These are phyloP conservation scores for Panagrolaimus sp. DNA, from an alignment of 1,140 invertebrate species.

Conservation along the genomic window DNA sequence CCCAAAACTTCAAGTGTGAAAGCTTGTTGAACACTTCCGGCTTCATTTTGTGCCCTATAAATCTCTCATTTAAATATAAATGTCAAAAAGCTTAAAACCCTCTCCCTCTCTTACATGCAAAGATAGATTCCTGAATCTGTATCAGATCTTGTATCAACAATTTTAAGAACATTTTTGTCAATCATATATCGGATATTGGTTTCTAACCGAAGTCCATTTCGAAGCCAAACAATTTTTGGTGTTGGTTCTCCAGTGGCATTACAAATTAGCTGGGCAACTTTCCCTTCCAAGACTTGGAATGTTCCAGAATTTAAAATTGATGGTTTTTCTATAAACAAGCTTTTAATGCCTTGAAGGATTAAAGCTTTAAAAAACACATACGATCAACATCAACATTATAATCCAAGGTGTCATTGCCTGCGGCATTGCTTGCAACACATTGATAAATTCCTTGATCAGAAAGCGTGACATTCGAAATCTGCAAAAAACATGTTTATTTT, in stretches of 20 bases:
- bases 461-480: slow-evolving; percentile 40
- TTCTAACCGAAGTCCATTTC: slow-evolving; percentile 53
- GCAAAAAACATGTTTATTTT: too few species aligned
- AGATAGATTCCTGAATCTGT: slow-evolving; percentile 57
- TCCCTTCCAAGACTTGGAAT: slow-evolving; percentile 46
- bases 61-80: too few species aligned
- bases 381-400: slow-evolving; percentile 51
- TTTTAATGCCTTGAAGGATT: not conserved
- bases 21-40: slow-evolving; percentile 54
- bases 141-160: slow-evolving; percentile 45
- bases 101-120: slow-evolving; percentile 37
- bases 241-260: slow-evolving; percentile 42
- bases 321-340: slow-evolving; percentile 43
- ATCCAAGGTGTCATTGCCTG: slow-evolving; percentile 44
- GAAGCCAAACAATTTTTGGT: slow-evolving; percentile 44
- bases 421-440: slow-evolving; percentile 44
- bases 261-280: slow-evolving; percentile 51
- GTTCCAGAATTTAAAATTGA: slow-evolving; percentile 49
- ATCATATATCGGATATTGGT: slow-evolving; percentile 47
- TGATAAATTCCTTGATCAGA: slow-evolving; percentile 49
- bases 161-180: slow-evolving; percentile 30
- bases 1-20: slow-evolving; percentile 53
- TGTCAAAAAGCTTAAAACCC: too few species aligned
- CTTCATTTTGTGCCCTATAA: slow-evolving; percentile 32
- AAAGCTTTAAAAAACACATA: slow-evolving; percentile 22